Percentiles rank a stretch among this genome's conserved stretches.
These are phyloP conservation scores for Ovis canadensis DNA, from an alignment of 2,113 vertebrate species.

Conservation along the genomic window DNA sequence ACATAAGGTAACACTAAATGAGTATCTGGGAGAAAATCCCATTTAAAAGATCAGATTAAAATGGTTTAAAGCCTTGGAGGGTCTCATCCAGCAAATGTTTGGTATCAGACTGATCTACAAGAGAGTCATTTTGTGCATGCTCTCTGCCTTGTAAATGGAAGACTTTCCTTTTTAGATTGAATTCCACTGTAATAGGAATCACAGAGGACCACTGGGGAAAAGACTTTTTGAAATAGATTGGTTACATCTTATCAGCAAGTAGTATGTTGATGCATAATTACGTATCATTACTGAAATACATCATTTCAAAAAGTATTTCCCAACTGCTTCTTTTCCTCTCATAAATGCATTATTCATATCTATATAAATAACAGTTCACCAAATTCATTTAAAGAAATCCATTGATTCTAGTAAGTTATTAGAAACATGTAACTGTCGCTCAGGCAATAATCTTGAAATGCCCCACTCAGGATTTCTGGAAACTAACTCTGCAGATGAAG, in stretches of 20 bases:
- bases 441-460: constrained; percentile 73
- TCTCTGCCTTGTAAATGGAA: neutral
- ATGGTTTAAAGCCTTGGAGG: neutral
- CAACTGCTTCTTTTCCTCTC: constrained; percentile 36
- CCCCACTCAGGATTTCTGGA: constrained; percentile 69
- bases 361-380: constrained; percentile 62
- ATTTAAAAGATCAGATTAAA: neutral
- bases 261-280: constrained; percentile 53
- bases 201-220: neutral
- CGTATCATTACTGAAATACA: constrained; percentile 66
- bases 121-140: neutral
- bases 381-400: constrained; percentile 69
- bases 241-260: constrained; percentile 50
- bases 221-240: neutral
- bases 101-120: neutral
- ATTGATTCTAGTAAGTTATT: constrained; percentile 79
- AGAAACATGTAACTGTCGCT: constrained; percentile 75
- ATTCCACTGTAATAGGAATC: neutral
- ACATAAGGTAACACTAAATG: neutral
- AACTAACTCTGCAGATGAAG: constrained; percentile 65
- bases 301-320: constrained; percentile 61
- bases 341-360: constrained; percentile 56
- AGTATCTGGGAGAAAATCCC: neutral
- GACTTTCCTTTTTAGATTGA: neutral
- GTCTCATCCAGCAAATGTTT: neutral